phyloP scores from a whole-genome alignment of 2,888 invertebrate species.

The Selenia dentaria region DNA sequence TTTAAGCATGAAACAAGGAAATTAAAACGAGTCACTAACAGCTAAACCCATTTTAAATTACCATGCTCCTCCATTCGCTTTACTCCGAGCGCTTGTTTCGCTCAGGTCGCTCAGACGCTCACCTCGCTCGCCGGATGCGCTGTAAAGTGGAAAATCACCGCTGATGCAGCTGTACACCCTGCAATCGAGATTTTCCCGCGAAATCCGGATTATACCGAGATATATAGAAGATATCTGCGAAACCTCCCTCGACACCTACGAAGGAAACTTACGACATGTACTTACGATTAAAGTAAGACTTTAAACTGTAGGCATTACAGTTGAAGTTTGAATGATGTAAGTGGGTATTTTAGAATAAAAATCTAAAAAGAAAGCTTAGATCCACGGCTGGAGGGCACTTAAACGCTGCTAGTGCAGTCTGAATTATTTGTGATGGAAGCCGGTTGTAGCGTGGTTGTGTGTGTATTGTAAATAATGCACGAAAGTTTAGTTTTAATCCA shows the following conservation, averaged over 20 bases:
- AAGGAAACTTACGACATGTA: constrained; percentile 29
- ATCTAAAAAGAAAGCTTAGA: constrained; percentile 41
- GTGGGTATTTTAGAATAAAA: constrained; percentile 31
- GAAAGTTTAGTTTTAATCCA: neutral
- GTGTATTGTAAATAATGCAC: constrained; percentile 2
- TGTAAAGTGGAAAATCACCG: constrained; percentile 43
- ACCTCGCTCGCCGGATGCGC: neutral
- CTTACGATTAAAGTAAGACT: constrained; percentile 18
- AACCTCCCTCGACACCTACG: constrained; percentile 27
- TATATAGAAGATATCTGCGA: constrained; percentile 40
- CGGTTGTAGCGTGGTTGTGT: constrained; percentile 26
- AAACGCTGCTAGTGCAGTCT: constrained; percentile 44
- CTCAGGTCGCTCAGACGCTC: neutral
- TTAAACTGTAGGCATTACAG: neutral
- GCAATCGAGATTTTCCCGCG: constrained; percentile 46
- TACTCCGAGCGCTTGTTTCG: neutral
- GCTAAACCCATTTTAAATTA: constrained; percentile 1
- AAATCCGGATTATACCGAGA: constrained; percentile 43
- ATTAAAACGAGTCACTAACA: constrained; percentile 1
- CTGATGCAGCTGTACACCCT: constrained; percentile 45
- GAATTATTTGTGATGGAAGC: constrained; percentile 46
- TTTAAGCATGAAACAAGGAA: too few relatives aligned
- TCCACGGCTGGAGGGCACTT: constrained; percentile 46
- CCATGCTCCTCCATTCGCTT: neutral
- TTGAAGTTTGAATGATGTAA: constrained; percentile 6